A percentile compares a stretch with the other conserved stretches of the same genome.
Conservation (phyloP, 2,888 invertebrate species). For the Disparrhopalites patrizii region DNA sequence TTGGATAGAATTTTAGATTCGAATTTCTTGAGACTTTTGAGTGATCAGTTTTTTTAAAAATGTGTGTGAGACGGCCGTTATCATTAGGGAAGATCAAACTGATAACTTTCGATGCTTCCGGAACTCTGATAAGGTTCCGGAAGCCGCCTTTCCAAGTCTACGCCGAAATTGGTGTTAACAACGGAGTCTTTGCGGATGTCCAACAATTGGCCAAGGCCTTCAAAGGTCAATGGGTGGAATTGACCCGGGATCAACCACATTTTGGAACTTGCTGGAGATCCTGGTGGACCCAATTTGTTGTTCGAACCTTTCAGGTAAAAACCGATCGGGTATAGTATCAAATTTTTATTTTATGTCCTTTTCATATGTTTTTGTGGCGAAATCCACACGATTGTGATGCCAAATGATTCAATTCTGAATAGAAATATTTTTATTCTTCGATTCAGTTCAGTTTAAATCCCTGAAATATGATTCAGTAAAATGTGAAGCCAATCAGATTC, state of each 20-base stretch:
- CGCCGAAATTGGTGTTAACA: constrained; percentile 63
- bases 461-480: too few species aligned
- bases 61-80: not conserved
- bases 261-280: constrained; percentile 73
- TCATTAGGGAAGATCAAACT: constrained; percentile 36
- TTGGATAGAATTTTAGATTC: too few species aligned
- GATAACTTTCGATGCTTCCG: constrained; percentile 84
- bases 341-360: too few species aligned
- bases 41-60: not conserved
- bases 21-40: not conserved
- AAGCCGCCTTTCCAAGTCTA: constrained; percentile 71
- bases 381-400: too few species aligned
- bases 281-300: constrained; percentile 76
- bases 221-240: constrained; percentile 61
- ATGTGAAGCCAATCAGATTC: too few species aligned
- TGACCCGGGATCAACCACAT: constrained; percentile 70
- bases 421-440: too few species aligned
- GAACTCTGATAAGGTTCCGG: constrained; percentile 72
- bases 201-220: constrained; percentile 55
- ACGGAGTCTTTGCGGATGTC: constrained; percentile 58
- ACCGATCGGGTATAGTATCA: too few species aligned
- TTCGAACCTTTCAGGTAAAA: constrained; percentile 61
- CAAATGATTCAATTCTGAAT: too few species aligned
- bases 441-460: too few species aligned
- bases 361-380: too few species aligned